Percentiles rank a stretch among this genome's conserved stretches.
phyloP scores from a whole-genome alignment of 2,797 vertebrate genomes.

The Rhinichthys osculus region DNA sequence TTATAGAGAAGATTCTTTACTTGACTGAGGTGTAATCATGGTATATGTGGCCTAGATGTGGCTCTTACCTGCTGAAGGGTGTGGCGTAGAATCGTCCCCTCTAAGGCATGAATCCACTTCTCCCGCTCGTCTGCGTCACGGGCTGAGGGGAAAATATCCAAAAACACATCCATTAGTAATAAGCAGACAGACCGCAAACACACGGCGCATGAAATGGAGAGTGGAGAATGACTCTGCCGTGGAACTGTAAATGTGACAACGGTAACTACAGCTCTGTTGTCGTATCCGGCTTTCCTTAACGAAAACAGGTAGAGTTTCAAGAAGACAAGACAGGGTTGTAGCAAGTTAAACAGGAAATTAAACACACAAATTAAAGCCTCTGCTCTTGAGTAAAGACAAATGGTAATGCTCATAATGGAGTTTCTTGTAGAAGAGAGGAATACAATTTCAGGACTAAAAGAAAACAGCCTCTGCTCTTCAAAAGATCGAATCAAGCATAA shows the following conservation, averaged over 20 bases:
- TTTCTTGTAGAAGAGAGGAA: not conserved
- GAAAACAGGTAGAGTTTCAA: constrained; percentile 29
- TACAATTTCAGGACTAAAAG: not conserved
- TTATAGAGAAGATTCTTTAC: not conserved
- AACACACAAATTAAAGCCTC: constrained; percentile 14
- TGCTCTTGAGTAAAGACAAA: constrained; percentile 19
- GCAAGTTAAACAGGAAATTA: constrained; percentile 38
- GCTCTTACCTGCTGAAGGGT: constrained; percentile 90
- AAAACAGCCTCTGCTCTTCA: not conserved
- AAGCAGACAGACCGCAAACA: constrained; percentile 57
- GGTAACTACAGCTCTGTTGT: constrained; percentile 12
- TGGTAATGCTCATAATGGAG: not conserved
- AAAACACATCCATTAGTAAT: constrained; percentile 45
- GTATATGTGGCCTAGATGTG: not conserved
- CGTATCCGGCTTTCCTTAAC: constrained; percentile 11
- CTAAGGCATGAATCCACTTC: constrained; percentile 99
- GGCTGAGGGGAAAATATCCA: constrained; percentile 75
- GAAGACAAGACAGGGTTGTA: constrained; percentile 28
- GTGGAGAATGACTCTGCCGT: constrained; percentile 21
- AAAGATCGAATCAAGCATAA: not conserved
- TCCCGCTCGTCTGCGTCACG: constrained; percentile 98
- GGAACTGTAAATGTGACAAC: constrained; percentile 2
- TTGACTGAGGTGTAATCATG: not conserved
- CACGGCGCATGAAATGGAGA: constrained; percentile 42
- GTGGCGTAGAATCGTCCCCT: constrained; percentile 98